phyloP scores from a whole-genome alignment of 2,888 invertebrate species.

The Aphodius sticticus region DNA sequence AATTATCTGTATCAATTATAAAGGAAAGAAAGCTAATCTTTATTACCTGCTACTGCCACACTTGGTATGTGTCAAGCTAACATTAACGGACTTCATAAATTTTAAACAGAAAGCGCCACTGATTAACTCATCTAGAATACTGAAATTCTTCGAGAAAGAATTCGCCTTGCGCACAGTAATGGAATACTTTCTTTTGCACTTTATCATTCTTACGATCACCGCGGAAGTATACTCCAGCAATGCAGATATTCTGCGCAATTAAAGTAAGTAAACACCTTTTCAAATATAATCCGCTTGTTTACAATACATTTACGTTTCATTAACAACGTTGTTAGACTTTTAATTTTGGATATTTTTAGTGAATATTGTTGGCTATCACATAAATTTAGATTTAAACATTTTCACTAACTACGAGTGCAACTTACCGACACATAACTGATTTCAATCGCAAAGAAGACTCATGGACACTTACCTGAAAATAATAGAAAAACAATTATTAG shows the following conservation, averaged over 20 bases:
- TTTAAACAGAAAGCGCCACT: slow-evolving; percentile 4
- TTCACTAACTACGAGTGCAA: background rate
- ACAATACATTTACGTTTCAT: too few species aligned
- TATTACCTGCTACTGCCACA: background rate
- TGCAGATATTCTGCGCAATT: background rate
- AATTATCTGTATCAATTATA: background rate
- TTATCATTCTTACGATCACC: background rate
- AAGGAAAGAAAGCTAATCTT: background rate
- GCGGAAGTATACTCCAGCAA: background rate
- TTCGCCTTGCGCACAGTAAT: background rate
- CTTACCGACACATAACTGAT: background rate
- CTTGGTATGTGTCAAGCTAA: background rate
- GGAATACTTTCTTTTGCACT: background rate
- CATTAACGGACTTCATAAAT: background rate
- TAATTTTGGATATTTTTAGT: too few species aligned
- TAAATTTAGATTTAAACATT: too few species aligned
- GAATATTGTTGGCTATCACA: too few species aligned
- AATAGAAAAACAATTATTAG: background rate
- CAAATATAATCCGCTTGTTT: too few species aligned
- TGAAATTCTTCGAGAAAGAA: background rate
- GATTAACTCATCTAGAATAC: slow-evolving; percentile 4
- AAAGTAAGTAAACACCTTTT: background rate
- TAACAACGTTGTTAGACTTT: too few species aligned
- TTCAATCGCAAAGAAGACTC: background rate
- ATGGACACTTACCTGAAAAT: background rate